Conservation (phyloP, 2,113 vertebrate species). For the Gopherus evgoodei region DNA sequence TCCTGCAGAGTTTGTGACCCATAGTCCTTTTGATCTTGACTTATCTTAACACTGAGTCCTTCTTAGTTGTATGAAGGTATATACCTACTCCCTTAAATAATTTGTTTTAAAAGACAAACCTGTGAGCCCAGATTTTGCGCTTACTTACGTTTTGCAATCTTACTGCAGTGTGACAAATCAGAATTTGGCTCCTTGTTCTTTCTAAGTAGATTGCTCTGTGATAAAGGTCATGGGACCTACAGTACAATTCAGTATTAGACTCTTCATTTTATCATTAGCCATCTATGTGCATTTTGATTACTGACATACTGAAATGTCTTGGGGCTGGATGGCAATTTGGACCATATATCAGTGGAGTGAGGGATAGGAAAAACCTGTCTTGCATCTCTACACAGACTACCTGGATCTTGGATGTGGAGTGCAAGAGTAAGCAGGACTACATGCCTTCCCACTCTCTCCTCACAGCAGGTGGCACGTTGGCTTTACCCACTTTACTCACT, state of each 20-base stretch:
- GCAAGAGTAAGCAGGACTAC: not conserved
- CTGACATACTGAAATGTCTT: not conserved
- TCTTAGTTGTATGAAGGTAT: not conserved
- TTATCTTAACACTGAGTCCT: not conserved
- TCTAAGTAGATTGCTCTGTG: not conserved
- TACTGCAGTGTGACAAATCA: not conserved
- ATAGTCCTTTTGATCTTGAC: not conserved
- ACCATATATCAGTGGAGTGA: fast-evolving
- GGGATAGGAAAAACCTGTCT: not conserved
- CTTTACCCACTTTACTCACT: not conserved
- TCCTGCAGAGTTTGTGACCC: not conserved
- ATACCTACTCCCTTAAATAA: not conserved
- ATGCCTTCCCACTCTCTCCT: not conserved
- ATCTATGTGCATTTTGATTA: not conserved
- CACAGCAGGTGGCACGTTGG: not conserved
- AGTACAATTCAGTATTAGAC: not conserved
- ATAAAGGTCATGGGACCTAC: not conserved
- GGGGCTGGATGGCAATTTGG: not conserved
- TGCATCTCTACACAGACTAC: fast-evolving
- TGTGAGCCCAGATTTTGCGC: not conserved
- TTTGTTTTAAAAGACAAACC: not conserved
- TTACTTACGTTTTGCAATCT: not conserved
- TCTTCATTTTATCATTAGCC: fast-evolving
- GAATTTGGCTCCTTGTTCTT: not conserved
- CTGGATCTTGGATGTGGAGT: not conserved